Evolutionary conservation across 2,113 vertebrate genomes (phyloP), one percentile per base, ranked within the genome.

Genomic region (Terrapene triunguis): DNA sequence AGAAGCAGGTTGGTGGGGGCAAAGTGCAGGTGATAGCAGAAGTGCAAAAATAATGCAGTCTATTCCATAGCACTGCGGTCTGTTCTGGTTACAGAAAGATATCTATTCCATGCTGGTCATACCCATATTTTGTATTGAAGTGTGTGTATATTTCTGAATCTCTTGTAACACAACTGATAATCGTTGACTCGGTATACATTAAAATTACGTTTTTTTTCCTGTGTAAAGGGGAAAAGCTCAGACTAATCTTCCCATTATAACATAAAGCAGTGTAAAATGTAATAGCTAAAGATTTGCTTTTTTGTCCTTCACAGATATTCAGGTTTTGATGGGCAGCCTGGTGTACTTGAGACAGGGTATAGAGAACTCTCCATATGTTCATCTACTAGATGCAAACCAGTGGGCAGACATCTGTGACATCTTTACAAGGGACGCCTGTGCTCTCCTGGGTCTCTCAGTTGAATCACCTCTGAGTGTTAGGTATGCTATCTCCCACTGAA

Each of bases 351-450:
- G 98, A 90, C 99, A 99, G 48, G 99, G 99, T 16, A 99, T 99
- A 25, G 99, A 99, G 97, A 99, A 99, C 97, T 99, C 99, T 1
- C 99, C 99, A 0, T 99, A 99, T 27, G 98, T 99, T 85, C 99
- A 99, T 93, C 97, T 99, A 19, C 80, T 99, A 22, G 98, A 99
- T 54, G 98, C 99, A 1, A 99, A 98, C 95, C 99, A 99, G 97
- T 99, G 99, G 99, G 99, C 99, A 25, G 99, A 99, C 97, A 99
- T 99, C 97, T 99, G 99, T 90, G 99, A 99, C 98, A 99, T 99
- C 97, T 99, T 99, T 8, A 99, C 99, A 0, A 98, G 99, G 53
- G 99, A 99, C 7, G 99, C 99, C 83, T 99, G 99, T 57, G 98
- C 99, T 65, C 98, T 99, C 3, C 97, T 99, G 90, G 99, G 99